Percentiles rank a stretch among this genome's conserved stretches.
Conservation (phyloP, 2,888 invertebrate species). For the Nymphalis urticae region DNA sequence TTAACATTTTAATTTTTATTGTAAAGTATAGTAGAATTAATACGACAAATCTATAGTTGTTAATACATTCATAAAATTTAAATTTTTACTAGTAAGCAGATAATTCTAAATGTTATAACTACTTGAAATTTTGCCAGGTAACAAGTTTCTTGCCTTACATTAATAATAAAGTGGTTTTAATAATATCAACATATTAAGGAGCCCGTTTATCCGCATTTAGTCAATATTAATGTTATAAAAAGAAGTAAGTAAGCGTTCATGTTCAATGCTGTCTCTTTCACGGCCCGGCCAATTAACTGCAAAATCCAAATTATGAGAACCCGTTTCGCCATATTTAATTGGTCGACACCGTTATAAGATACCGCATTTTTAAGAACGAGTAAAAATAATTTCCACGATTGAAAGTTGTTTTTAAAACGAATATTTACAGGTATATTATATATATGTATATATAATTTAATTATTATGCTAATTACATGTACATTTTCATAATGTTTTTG, state of each 20-base stretch:
- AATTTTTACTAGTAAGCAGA: too few relatives aligned
- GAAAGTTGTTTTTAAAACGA: constrained; percentile 21
- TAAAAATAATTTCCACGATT: constrained; percentile 24
- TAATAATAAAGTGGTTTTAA: constrained; percentile 8
- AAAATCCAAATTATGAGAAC: constrained; percentile 49
- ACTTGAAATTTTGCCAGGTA: not conserved
- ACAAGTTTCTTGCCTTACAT: not conserved
- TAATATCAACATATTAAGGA: not conserved
- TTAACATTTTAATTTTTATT: not conserved
- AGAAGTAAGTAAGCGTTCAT: constrained; percentile 21
- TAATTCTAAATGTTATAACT: too few relatives aligned
- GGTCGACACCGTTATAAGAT: constrained; percentile 51
- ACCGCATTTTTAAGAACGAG: constrained; percentile 38
- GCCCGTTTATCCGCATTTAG: constrained; percentile 5
- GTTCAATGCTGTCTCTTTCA: constrained; percentile 21
- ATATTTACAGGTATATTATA: not conserved
- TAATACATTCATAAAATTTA: too few relatives aligned
- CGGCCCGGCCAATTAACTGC: constrained; percentile 51
- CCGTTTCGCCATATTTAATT: constrained; percentile 44
- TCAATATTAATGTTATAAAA: constrained; percentile 4
- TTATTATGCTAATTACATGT: not conserved
- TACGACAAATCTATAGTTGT: too few relatives aligned
- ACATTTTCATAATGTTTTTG: not conserved
- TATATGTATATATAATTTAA: not conserved
- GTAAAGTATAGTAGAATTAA: too few relatives aligned